Percentiles rank a stretch among this genome's conserved stretches.
These are phyloP conservation scores for Lordiphosa stackelbergi DNA, from an alignment of 1,140 invertebrate genomes.

Conservation along the genomic window DNA sequence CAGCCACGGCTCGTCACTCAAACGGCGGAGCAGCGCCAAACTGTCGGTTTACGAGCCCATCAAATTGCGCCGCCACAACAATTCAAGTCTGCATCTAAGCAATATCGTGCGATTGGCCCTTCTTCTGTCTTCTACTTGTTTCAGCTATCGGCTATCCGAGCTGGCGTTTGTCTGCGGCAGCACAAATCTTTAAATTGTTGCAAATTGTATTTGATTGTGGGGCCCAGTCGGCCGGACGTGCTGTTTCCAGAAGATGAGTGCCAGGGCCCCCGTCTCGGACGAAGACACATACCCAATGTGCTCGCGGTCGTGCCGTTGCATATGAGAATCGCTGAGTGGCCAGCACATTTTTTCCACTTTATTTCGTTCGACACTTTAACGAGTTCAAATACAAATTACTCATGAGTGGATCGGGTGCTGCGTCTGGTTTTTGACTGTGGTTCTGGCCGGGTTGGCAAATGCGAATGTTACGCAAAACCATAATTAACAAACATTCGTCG, in stretches of 20 bases:
- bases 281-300: slow-evolving; percentile 26
- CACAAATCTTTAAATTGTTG: slow-evolving; percentile 72
- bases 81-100: slow-evolving; percentile 41
- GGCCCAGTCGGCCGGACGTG: slow-evolving; percentile 46
- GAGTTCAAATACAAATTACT: slow-evolving; percentile 71
- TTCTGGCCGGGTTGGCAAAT: slow-evolving; percentile 24
- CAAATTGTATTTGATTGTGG: slow-evolving; percentile 62
- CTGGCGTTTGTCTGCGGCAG: slow-evolving; percentile 49
- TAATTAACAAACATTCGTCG: slow-evolving; percentile 69
- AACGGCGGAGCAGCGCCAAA: slow-evolving; percentile 7
- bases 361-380: slow-evolving; percentile 68
- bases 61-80: slow-evolving; percentile 29
- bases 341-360: slow-evolving; percentile 37
- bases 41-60: slow-evolving; percentile 43
- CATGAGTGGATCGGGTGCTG: slow-evolving; percentile 43
- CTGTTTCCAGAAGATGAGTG: slow-evolving; percentile 51
- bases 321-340: slow-evolving; percentile 49
- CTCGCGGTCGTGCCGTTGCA: slow-evolving; percentile 60
- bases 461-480: slow-evolving; percentile 68
- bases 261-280: neutral
- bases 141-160: slow-evolving; percentile 53
- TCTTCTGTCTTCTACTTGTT: neutral
- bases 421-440: slow-evolving; percentile 2
- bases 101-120: slow-evolving; percentile 37
- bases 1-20: slow-evolving; percentile 11